These are phyloP conservation scores for Drosophila pseudoananassae DNA, from an alignment of 1,140 invertebrate genomes.

Conservation along the genomic window DNA sequence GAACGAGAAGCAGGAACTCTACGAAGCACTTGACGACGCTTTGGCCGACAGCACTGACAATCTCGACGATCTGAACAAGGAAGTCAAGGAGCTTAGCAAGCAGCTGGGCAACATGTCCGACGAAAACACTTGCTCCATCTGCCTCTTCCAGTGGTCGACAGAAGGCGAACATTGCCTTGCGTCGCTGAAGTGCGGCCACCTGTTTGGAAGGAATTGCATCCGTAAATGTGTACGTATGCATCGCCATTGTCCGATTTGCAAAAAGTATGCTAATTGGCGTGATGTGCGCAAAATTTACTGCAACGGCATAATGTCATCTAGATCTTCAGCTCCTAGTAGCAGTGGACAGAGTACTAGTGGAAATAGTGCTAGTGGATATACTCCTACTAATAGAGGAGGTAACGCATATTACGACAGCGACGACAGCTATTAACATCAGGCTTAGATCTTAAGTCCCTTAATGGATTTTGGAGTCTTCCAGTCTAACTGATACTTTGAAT, in stretches of 20 bases:
- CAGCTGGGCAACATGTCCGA: neutral
- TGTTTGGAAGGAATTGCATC: constrained; percentile 11
- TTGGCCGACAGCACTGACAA: neutral
- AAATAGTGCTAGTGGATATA: too few species aligned
- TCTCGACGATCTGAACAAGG: too few species aligned
- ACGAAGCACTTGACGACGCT: constrained; percentile 12
- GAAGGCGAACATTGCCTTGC: constrained; percentile 13
- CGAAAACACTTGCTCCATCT: neutral
- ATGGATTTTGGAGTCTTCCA: too few species aligned
- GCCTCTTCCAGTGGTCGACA: neutral
- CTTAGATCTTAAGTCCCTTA: too few species aligned
- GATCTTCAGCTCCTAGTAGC: too few species aligned
- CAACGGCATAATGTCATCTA: too few species aligned
- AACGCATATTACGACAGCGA: too few species aligned
- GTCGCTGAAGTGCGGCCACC: constrained; percentile 17
- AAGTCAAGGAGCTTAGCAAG: neutral
- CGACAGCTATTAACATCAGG: too few species aligned
- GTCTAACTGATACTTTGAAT: too few species aligned
- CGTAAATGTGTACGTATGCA: neutral
- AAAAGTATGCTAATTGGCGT: constrained; percentile 8
- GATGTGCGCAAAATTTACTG: constrained; percentile 21
- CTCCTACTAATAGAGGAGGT: too few species aligned
- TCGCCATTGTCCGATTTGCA: constrained; percentile 9
- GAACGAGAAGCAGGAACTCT: neutral
- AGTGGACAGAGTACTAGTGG: too few species aligned